Conservation (phyloP, 2,888 invertebrate genomes). For the Adela reaumurella region DNA sequence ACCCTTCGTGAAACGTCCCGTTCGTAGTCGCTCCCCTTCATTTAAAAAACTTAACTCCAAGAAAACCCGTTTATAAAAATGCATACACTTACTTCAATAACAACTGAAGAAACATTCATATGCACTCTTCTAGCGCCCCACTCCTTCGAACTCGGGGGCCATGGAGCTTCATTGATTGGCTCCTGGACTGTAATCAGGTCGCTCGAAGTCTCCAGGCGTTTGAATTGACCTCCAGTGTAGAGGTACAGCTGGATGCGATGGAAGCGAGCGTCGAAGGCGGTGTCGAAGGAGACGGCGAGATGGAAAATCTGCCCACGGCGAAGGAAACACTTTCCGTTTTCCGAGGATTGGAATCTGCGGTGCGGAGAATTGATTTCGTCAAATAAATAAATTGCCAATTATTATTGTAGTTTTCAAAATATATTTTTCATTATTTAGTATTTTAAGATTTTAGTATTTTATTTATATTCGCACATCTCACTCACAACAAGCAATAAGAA, state of each 20-base stretch:
- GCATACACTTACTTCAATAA: too few species aligned
- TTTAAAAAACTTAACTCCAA: too few species aligned
- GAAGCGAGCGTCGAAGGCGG: slow-evolving; percentile 40
- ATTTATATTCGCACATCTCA: too few species aligned
- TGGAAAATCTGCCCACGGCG: slow-evolving; percentile 61
- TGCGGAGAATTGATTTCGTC: too few species aligned
- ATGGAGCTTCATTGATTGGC: not conserved
- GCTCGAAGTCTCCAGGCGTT: slow-evolving; percentile 49
- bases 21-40: too few species aligned
- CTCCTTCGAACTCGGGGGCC: not conserved
- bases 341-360: slow-evolving; percentile 37
- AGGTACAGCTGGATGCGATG: slow-evolving; percentile 57
- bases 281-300: slow-evolving; percentile 47
- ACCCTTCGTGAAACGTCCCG: too few species aligned
- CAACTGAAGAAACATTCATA: not conserved
- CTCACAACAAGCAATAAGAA: too few species aligned
- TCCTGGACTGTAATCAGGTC: slow-evolving; percentile 26
- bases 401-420: too few species aligned
- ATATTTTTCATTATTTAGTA: too few species aligned
- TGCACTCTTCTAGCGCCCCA: not conserved
- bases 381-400: too few species aligned
- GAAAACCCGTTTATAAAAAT: too few species aligned
- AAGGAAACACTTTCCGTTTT: slow-evolving; percentile 50
- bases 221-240: slow-evolving; percentile 50
- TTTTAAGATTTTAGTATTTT: too few species aligned